Base-by-base conservation (phyloP, 2,113 vertebrate genomes). In the Tenebrosternarchus preto region DNA sequence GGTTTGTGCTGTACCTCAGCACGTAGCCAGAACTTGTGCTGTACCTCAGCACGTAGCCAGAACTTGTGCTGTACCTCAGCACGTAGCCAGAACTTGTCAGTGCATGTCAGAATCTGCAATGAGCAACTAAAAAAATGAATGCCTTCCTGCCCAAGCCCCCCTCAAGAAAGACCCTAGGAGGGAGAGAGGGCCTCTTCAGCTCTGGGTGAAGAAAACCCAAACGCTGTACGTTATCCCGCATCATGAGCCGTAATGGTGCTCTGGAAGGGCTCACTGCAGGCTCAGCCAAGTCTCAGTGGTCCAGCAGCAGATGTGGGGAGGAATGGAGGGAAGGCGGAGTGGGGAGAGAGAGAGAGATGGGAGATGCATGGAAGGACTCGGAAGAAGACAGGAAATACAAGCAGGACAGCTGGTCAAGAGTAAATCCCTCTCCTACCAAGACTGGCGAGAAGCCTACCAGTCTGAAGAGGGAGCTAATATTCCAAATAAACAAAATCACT, bases 141-240 rank as follows among this genome's bases (percentile, higher is more conserved):
- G 91, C 88, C 88, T 89, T 86, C 82, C 39, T 91, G 90, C 87
- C 39, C 73, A 9, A 84, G 85, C 77, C 77, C 80, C 85, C 70
- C 85, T 84, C 50, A 63, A 36, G 55, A 66, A 57, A 31, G 39
- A 60, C 69, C 74, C 55, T 78, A 57, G 24, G 46, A 67, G 68
- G 19, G 59, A 71, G 43, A 43, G 25, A 60, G 46, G 68, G 73
- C 56, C 20, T 56, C 22, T 46, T 24, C 19, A 70, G 77, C 76
- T 60, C 31, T 29, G 67, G 50, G 73, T 39, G 20, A 68, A 15
- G n/a, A n/a, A 20, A 68, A 22, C 64, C 66, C 43, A 85, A 78
- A 81, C 76, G 53, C 3, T 46, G 25, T 29, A 79, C 17, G 27
- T 73, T 56, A 27, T 46, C 72, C 73, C 33, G 71, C 64, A 82